Conservation (phyloP, 2,113 vertebrate species). For the Sinocyclocheilus anophthalmus region DNA sequence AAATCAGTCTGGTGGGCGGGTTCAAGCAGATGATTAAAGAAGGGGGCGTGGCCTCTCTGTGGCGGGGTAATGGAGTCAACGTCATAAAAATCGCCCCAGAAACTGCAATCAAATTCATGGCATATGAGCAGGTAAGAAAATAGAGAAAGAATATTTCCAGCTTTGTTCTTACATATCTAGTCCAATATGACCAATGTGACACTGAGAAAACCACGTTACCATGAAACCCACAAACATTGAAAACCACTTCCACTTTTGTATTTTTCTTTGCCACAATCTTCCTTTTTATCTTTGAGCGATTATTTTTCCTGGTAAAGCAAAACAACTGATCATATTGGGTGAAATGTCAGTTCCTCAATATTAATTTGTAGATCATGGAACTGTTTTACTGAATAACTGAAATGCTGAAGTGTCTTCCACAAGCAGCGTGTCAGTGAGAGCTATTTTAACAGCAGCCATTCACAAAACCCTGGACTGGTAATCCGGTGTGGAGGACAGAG, state of each 20-base stretch:
- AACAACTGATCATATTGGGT: neutral
- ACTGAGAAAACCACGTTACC: neutral
- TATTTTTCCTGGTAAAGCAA: neutral
- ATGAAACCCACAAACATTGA: slow-evolving; percentile 26
- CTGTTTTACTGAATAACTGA: neutral
- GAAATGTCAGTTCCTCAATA: neutral
- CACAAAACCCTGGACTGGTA: neutral
- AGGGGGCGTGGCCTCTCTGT: slow-evolving; percentile 87
- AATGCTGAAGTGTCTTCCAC: slow-evolving; percentile 21
- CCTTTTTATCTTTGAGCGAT: neutral
- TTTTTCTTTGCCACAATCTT: neutral
- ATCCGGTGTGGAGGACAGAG: neutral
- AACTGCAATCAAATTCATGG: slow-evolving; percentile 97
- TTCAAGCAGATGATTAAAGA: slow-evolving; percentile 96
- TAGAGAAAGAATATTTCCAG: neutral
- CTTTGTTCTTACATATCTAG: neutral
- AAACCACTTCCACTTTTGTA: slow-evolving; percentile 23
- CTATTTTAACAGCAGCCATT: slow-evolving; percentile 22
- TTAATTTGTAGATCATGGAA: neutral
- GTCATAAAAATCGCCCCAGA: slow-evolving; percentile 97
- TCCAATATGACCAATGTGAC: neutral
- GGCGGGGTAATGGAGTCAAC: slow-evolving; percentile 97
- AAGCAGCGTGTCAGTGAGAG: slow-evolving; percentile 10
- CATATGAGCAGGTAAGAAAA: slow-evolving; percentile 90
- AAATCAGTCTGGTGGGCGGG: slow-evolving; percentile 86